Base-by-base conservation (phyloP, 1,140 invertebrate species). In the Periplaneta americana region DNA sequence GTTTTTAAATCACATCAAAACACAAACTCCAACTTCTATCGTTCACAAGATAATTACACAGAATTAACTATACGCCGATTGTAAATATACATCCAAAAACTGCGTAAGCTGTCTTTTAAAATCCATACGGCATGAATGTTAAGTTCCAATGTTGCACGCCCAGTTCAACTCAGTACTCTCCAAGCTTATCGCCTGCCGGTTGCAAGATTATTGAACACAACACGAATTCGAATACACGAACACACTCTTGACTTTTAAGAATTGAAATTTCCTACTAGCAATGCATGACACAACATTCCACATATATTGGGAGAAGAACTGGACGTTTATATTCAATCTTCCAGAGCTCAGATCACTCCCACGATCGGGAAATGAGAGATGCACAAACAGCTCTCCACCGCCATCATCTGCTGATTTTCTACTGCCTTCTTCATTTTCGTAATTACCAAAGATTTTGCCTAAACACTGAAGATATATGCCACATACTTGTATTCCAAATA, bases 331-430 rank as follows among this genome's bases (percentile, higher is more conserved):
- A 33, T 78, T 37, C 35, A 8, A 39, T 75, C n/a, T 75, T 80
- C 74, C 74, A 36, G 78, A 74, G 39, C 74, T 82, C 81, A 82
- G 78, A 82, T 82, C 48, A 82, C 74, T 82, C 66, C 78, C 82
- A 80, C 75, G 82, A 75, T 82, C 48, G 78, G 32, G 78, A 82
- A 82, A 66, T 82, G 82, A 79, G 75, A 82, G 82, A 74, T 82
- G 82, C 79, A 82, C 79, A 80, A 81, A 80, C 82, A 80, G 74
- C 75, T 66, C 78, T 34, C 17, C 48, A 82, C 82, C 82, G 82
- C 82, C 82, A 82, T 81, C 80, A 81, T 82, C 74, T 82, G 78
- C 39, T 77, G 78, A 80, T 80, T 82, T 80, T 82, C 78, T 75
- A 80, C 78, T 57, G 28, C 82, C 74, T 82, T 80, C 82, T 74